A percentile compares a stretch with the other conserved stretches of the same genome.
Conservation (phyloP, 1,140 invertebrate species). For the Chironomus striatipennis region DNA sequence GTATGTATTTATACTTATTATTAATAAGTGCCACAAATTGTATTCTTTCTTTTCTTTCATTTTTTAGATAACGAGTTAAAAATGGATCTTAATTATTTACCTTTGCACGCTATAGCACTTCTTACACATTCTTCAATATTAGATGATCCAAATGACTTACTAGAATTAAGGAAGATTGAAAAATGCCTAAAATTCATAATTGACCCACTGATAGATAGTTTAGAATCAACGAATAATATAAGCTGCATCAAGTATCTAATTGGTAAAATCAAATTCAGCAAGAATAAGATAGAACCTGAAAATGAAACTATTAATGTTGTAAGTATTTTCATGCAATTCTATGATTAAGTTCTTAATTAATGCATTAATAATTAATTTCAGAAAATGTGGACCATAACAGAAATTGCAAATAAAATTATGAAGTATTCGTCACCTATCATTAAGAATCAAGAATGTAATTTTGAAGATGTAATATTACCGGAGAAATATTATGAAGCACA, state of each 20-base stretch:
- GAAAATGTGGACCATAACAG: conserved; percentile 3
- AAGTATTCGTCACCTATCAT: neutral
- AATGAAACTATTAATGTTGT: neutral
- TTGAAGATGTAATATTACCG: neutral
- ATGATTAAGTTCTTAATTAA: neutral
- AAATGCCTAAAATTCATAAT: neutral
- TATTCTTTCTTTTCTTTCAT: neutral
- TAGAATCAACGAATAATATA: neutral
- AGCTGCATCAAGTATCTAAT: neutral
- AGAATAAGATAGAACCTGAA: neutral
- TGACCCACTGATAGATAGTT: neutral
- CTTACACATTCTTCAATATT: neutral
- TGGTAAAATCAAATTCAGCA: neutral
- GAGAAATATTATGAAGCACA: neutral
- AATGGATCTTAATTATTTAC: neutral
- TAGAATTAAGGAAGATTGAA: neutral
- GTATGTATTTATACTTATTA: neutral
- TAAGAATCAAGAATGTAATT: neutral
- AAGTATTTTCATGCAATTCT: neutral
- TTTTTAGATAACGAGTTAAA: neutral
- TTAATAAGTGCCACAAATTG: no score
- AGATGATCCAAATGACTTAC: neutral
- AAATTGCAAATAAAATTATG: neutral
- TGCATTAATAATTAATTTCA: neutral
- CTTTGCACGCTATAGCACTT: neutral